Evolutionary conservation across 2,888 invertebrate genomes (phyloP).

Genomic region (Melinopterus prodromus): DNA sequence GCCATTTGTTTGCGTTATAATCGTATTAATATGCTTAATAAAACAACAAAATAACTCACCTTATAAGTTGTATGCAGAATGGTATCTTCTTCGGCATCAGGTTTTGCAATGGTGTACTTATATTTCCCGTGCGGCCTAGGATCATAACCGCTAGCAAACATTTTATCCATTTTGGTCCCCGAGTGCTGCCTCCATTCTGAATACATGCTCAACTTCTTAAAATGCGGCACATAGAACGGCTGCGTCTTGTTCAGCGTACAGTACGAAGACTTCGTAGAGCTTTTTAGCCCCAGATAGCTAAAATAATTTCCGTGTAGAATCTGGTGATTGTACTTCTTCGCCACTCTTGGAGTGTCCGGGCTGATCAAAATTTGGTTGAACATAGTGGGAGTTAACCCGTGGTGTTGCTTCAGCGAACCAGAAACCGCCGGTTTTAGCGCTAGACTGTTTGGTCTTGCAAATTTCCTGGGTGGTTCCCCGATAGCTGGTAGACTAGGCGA

Average conservation of each 20-base stretch:
- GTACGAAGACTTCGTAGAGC: slow-evolving; percentile 89
- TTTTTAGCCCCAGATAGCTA: slow-evolving; percentile 89
- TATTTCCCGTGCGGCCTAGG: slow-evolving; percentile 74
- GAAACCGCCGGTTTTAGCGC: slow-evolving; percentile 86
- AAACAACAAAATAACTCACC: slow-evolving; percentile 47
- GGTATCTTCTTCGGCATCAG: slow-evolving; percentile 59
- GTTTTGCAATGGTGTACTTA: slow-evolving; percentile 66
- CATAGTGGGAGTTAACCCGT: slow-evolving; percentile 82
- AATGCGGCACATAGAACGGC: slow-evolving; percentile 92
- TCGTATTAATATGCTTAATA: too few relatives aligned
- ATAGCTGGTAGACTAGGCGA: slow-evolving; percentile 46
- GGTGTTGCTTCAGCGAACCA: slow-evolving; percentile 77
- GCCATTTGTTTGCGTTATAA: too few relatives aligned
- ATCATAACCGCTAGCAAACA: slow-evolving; percentile 68
- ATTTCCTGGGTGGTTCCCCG: slow-evolving; percentile 68
- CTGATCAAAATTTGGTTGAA: slow-evolving; percentile 86
- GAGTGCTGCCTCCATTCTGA: slow-evolving; percentile 81
- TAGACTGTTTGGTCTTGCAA: slow-evolving; percentile 82
- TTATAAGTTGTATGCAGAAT: slow-evolving; percentile 60
- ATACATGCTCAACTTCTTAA: slow-evolving; percentile 94
- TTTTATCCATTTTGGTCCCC: slow-evolving; percentile 58
- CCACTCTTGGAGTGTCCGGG: slow-evolving; percentile 90
- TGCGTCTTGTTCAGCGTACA: slow-evolving; percentile 94
- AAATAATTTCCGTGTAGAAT: slow-evolving; percentile 92
- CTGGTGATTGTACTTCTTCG: slow-evolving; percentile 88